These are phyloP conservation scores for Thaleichthys pacificus DNA, from an alignment of 2,797 vertebrate genomes.

Conservation along the genomic window DNA sequence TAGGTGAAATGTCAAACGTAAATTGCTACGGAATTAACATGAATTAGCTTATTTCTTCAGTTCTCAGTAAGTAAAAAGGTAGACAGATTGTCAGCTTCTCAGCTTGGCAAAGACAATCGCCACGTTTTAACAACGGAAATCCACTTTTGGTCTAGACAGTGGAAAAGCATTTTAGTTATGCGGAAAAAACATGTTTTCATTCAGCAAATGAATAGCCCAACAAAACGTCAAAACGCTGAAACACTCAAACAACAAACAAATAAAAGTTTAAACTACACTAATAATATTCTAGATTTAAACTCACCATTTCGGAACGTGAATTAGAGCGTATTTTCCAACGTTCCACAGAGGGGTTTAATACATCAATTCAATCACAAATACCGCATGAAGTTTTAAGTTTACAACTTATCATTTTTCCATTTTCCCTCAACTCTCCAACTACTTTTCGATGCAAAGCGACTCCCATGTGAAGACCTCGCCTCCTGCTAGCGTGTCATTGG, in stretches of 20 bases:
- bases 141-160: not conserved
- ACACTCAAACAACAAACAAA: not conserved
- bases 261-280: not conserved
- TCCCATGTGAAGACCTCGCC: slow-evolving; percentile 45
- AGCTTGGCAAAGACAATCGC: slow-evolving; percentile 56
- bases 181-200: not conserved
- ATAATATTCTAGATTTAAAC: slow-evolving; percentile 38
- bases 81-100: slow-evolving; percentile 19
- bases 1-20: not conserved
- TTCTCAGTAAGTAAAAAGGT: slow-evolving; percentile 2
- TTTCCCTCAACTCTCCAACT: slow-evolving; percentile 42
- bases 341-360: not conserved
- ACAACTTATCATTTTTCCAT: slow-evolving; percentile 36
- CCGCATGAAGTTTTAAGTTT: slow-evolving; percentile 19
- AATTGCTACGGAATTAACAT: not conserved
- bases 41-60: not conserved
- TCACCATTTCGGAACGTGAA: slow-evolving; percentile 54
- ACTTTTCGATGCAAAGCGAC: slow-evolving; percentile 53
- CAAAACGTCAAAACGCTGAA: not conserved
- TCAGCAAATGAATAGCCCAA: not conserved
- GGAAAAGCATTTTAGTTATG: not conserved
- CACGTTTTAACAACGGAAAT: slow-evolving; percentile 59
- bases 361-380: slow-evolving; percentile 27
- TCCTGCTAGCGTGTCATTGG: slow-evolving; percentile 62
- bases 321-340: slow-evolving; percentile 8